A percentile compares a stretch with the other conserved stretches of the same genome.
These are phyloP conservation scores for Euproctis similis DNA, from an alignment of 2,888 invertebrate species.

Conservation along the genomic window DNA sequence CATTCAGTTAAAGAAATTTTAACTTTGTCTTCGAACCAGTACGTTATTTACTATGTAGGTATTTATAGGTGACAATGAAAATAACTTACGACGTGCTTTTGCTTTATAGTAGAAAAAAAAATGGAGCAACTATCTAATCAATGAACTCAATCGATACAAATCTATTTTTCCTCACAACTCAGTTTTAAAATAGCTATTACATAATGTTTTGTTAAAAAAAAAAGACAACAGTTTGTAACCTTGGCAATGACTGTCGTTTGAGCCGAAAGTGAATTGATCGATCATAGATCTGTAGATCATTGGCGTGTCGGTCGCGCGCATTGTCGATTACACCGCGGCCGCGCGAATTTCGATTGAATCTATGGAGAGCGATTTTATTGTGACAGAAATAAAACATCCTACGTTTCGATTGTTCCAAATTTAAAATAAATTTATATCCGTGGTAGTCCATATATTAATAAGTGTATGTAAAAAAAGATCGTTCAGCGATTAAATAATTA, in stretches of 20 bases:
- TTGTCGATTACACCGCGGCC: conserved; percentile 20
- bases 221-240: conserved; percentile 2
- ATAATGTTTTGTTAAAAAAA: conserved; percentile 2
- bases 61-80: too few species aligned
- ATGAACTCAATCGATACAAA: neutral
- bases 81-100: too few species aligned
- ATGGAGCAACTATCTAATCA: too few species aligned
- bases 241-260: conserved; percentile 4
- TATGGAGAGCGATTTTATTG: too few species aligned
- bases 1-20: too few species aligned
- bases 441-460: too few species aligned
- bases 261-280: conserved; percentile 14
- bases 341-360: conserved; percentile 11
- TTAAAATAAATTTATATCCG: neutral
- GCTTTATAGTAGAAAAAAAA: too few species aligned
- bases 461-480: too few species aligned
- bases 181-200: conserved; percentile 3
- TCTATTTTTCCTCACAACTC: neutral
- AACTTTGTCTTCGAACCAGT: too few species aligned
- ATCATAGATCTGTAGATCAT: conserved; percentile 34
- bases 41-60: too few species aligned
- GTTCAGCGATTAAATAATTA: too few species aligned
- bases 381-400: too few species aligned
- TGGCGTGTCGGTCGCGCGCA: conserved; percentile 33
- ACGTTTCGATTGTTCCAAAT: neutral